Evolutionary conservation across 1,140 invertebrate species (phyloP).

Genomic region (Solenopsis invicta): DNA sequence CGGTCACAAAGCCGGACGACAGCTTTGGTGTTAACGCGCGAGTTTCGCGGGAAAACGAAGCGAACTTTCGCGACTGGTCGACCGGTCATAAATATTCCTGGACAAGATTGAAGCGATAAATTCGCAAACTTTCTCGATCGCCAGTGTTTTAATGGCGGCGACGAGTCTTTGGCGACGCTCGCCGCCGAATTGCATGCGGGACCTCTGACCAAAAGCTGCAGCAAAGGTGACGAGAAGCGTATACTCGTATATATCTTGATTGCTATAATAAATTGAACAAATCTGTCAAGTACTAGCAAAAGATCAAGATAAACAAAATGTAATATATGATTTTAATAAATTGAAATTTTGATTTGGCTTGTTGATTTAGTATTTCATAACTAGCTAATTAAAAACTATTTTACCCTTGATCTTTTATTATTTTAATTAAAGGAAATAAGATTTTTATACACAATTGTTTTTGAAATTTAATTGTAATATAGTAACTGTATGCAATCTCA

Average conservation of each 20-base stretch:
- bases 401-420: neutral
- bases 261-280: neutral
- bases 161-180: slow-evolving; percentile 37
- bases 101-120: slow-evolving; percentile 76
- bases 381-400: neutral
- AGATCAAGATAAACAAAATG: neutral
- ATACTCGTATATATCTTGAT: neutral
- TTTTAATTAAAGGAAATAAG: neutral
- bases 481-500: neutral
- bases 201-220: slow-evolving; percentile 10
- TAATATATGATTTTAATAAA: neutral
- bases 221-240: neutral
- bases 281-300: neutral
- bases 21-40: slow-evolving; percentile 53
- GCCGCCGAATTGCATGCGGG: slow-evolving; percentile 40
- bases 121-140: slow-evolving; percentile 74
- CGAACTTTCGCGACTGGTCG: slow-evolving; percentile 60
- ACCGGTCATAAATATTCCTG: slow-evolving; percentile 76
- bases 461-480: neutral
- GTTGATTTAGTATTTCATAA: neutral
- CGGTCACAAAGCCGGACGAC: slow-evolving; percentile 49
- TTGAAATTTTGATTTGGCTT: neutral
- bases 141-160: slow-evolving; percentile 76
- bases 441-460: neutral
- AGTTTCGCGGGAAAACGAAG: slow-evolving; percentile 64